Evolutionary conservation across 2,113 vertebrate species (phyloP).

Genomic region (Onychostruthus taczanowskii): DNA sequence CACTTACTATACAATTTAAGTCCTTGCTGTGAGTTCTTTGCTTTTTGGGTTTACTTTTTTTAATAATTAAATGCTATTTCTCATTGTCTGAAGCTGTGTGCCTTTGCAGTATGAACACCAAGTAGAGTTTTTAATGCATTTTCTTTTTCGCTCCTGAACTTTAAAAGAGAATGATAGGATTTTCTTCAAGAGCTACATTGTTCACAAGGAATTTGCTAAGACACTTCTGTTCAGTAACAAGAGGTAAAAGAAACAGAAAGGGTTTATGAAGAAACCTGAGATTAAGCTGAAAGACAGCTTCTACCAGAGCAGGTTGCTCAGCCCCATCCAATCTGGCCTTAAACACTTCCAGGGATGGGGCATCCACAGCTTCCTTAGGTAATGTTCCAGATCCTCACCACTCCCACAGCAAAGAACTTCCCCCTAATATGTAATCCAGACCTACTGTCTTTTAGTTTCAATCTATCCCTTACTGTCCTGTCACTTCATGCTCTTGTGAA

Average conservation of each 20-base stretch:
- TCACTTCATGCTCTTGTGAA: not conserved
- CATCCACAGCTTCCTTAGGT: not conserved
- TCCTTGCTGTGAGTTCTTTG: not conserved
- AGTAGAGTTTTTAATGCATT: not conserved
- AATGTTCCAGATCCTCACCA: not conserved
- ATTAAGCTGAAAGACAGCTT: not conserved
- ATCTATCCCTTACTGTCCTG: not conserved
- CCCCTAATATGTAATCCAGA: no score
- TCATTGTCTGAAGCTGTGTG: not conserved
- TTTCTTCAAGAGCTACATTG: not conserved
- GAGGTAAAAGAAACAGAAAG: not conserved
- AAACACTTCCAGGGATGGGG: no score
- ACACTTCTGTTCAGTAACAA: not conserved
- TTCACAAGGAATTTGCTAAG: not conserved
- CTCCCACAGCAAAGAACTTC: not conserved
- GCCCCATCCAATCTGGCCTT: not conserved
- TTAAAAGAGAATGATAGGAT: not conserved
- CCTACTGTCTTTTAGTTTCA: not conserved
- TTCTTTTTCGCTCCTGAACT: not conserved
- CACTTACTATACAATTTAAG: not conserved
- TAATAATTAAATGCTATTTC: not conserved
- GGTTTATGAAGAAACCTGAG: not conserved
- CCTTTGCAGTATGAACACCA: not conserved
- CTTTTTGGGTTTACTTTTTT: accelerated
- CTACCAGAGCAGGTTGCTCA: not conserved